Conservation (phyloP, 2,888 invertebrate species). For the Tenthredo scrophulariae region DNA sequence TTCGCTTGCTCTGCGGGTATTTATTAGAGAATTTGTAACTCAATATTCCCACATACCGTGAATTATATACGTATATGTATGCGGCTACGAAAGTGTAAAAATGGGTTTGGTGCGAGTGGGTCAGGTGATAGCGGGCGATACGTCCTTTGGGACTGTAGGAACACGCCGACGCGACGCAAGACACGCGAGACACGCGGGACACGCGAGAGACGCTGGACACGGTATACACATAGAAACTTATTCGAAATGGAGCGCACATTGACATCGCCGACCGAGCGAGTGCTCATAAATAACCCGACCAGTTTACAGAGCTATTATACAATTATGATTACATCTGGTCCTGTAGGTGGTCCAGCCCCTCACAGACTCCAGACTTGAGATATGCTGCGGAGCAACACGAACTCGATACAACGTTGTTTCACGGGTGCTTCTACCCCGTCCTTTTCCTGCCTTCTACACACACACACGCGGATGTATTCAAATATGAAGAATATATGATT, state of each 20-base stretch:
- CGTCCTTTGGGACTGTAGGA: constrained; percentile 37
- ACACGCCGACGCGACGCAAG: constrained; percentile 45
- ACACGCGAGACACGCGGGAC: constrained; percentile 44
- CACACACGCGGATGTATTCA: not conserved
- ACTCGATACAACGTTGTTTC: not conserved
- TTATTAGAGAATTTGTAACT: constrained; percentile 10
- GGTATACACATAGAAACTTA: constrained; percentile 7
- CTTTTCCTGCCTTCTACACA: not conserved
- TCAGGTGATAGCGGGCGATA: constrained; percentile 39
- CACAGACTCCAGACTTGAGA: constrained; percentile 56
- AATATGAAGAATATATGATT: not conserved
- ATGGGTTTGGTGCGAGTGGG: not conserved
- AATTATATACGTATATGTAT: not conserved
- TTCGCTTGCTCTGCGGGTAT: not conserved
- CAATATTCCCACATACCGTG: not conserved
- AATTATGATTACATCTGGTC: constrained; percentile 74
- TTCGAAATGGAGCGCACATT: constrained; percentile 66
- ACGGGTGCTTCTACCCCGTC: not conserved
- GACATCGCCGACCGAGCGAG: constrained; percentile 71
- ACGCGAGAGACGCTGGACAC: constrained; percentile 26
- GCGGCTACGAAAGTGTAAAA: not conserved
- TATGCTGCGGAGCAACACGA: constrained; percentile 31
- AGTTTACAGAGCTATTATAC: constrained; percentile 74
- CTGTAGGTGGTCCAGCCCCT: constrained; percentile 71
- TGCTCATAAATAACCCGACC: constrained; percentile 74